These are phyloP conservation scores for Ceyx erithaca DNA, from an alignment of 2,797 vertebrate species.

Conservation along the genomic window DNA sequence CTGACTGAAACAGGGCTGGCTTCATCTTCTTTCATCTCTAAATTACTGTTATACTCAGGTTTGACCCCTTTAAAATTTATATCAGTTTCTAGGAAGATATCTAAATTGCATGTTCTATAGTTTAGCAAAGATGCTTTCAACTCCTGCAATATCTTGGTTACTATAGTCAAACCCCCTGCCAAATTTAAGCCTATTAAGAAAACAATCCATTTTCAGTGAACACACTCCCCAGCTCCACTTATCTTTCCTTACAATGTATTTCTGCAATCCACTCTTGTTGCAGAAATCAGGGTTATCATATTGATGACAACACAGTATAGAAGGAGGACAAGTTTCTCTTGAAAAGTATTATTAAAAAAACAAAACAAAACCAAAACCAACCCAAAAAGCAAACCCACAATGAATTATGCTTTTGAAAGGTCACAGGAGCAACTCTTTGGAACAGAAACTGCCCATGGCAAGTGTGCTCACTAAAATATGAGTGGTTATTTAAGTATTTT, in stretches of 20 bases:
- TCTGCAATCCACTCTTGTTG: not conserved
- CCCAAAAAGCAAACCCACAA: not conserved
- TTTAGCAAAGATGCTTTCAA: not conserved
- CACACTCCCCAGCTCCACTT: not conserved
- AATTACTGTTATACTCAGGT: not conserved
- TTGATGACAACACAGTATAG: not conserved
- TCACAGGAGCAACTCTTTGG: accelerated
- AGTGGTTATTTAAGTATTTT: not conserved
- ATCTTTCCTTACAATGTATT: not conserved
- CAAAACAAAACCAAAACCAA: not conserved
- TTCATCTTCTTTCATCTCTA: not conserved
- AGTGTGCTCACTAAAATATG: not conserved
- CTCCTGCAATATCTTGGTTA: not conserved
- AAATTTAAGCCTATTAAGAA: not conserved
- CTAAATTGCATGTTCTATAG: not conserved
- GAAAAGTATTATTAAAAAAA: not conserved
- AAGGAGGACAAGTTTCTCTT: not conserved
- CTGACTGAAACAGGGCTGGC: not conserved
- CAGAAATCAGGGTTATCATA: not conserved
- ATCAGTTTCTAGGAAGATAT: not conserved
- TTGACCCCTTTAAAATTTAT: not conserved
- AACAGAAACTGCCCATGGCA: not conserved
- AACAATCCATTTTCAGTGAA: not conserved
- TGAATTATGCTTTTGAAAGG: not conserved
- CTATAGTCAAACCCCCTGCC: not conserved